Evolutionary conservation across 2,888 invertebrate genomes (phyloP).

Genomic region (Eilema caniola): DNA sequence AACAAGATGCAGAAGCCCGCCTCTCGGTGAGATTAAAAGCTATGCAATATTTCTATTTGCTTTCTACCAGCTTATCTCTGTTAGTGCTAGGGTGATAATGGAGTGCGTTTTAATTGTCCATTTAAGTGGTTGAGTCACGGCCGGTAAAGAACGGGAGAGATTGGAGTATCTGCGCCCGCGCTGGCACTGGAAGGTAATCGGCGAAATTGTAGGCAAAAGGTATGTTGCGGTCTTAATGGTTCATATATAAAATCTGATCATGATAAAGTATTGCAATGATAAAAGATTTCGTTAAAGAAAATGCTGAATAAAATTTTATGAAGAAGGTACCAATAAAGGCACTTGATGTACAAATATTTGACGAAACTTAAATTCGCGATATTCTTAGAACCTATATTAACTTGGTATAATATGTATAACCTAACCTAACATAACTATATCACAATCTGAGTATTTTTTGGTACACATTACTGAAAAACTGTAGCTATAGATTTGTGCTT

Average conservation of each 20-base stretch:
- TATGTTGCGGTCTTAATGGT: not conserved
- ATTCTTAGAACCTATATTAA: too few relatives aligned
- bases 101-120: conserved; percentile 53
- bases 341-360: too few relatives aligned
- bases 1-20: conserved; percentile 77
- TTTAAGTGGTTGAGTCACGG: conserved; percentile 48
- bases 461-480: too few relatives aligned
- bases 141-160: conserved; percentile 44
- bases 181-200: conserved; percentile 14
- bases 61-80: conserved; percentile 42
- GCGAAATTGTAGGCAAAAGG: conserved; percentile 6
- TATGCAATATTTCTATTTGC: conserved; percentile 76
- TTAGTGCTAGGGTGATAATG: conserved; percentile 26
- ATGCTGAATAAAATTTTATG: not conserved
- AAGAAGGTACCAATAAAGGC: too few relatives aligned
- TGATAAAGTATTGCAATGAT: conserved; percentile 3
- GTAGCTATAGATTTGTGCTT: too few relatives aligned
- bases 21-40: conserved; percentile 59
- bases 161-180: conserved; percentile 30
- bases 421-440: too few relatives aligned
- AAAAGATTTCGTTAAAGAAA: not conserved
- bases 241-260: conserved; percentile 12
- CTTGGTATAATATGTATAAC: too few relatives aligned
- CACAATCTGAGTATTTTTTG: too few relatives aligned
- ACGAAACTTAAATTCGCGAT: too few relatives aligned